A percentile compares a stretch with the other conserved stretches of the same genome.
phyloP scores from a whole-genome alignment of 2,888 invertebrate genomes.

The Aplocera efformata region DNA sequence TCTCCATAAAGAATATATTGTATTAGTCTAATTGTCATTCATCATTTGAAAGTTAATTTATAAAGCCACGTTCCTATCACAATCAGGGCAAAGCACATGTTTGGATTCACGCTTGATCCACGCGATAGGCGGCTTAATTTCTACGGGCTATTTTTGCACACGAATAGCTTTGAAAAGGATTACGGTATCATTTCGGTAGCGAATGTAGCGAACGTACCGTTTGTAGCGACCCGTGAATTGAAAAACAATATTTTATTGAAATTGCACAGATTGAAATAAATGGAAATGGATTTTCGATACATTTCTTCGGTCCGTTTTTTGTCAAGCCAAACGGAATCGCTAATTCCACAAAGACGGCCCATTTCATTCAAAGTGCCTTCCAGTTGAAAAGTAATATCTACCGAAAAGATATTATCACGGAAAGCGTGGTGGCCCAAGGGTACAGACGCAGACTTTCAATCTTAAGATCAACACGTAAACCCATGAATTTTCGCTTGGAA shows the following conservation, averaged over 20 bases:
- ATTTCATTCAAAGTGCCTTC: conserved; percentile 2
- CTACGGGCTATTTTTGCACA: conserved; percentile 18
- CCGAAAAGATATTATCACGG: no score
- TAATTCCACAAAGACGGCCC: conserved; percentile 10
- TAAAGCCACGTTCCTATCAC: conserved; percentile 11
- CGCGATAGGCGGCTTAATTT: conserved; percentile 15
- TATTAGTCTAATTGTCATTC: no score
- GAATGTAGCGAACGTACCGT: conserved; percentile 2
- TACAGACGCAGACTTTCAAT: no score
- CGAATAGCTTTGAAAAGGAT: conserved; percentile 15
- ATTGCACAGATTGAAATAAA: conserved; percentile 12
- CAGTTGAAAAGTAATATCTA: conserved; percentile 1
- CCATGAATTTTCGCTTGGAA: no score
- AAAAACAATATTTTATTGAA: conserved; percentile 21
- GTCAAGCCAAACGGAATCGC: conserved; percentile 10
- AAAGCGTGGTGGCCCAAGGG: no score
- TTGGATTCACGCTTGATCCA: conserved; percentile 13
- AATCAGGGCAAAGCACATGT: conserved; percentile 19
- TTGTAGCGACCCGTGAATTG: conserved; percentile 9
- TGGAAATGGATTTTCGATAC: conserved; percentile 13
- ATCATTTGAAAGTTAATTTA: background rate
- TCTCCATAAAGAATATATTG: no score
- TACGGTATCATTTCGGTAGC: conserved; percentile 14
- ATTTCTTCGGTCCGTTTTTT: conserved; percentile 4
- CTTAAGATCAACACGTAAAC: no score